Percentiles rank a stretch among this genome's conserved stretches.
These are phyloP conservation scores for Drosophila littoralis DNA, from an alignment of 1,140 invertebrate species.

Conservation along the genomic window DNA sequence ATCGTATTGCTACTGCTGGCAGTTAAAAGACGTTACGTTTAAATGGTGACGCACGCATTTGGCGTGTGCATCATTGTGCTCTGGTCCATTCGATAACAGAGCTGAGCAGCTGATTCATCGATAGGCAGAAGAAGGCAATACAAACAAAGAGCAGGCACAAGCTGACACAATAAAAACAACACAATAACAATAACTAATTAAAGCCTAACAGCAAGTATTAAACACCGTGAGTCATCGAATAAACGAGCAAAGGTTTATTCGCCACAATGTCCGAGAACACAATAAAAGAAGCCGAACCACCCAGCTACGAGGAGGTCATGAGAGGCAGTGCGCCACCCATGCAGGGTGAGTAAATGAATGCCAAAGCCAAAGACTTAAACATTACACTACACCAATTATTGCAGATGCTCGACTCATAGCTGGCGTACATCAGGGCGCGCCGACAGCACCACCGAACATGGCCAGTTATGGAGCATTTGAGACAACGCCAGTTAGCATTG, in stretches of 20 bases:
- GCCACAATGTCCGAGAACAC: constrained; percentile 29
- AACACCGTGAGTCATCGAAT: constrained; percentile 20
- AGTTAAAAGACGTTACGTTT: background rate
- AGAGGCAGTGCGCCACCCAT: constrained; percentile 29
- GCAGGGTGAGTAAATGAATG: constrained; percentile 16
- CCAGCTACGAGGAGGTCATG: constrained; percentile 73
- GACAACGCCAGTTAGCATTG: constrained; percentile 74
- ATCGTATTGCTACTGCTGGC: background rate
- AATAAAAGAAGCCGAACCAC: constrained; percentile 57
- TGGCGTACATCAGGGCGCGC: constrained; percentile 56
- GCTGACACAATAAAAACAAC: constrained; percentile 38
- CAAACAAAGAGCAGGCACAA: constrained; percentile 28
- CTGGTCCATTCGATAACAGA: constrained; percentile 17
- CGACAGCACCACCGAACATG: constrained; percentile 53
- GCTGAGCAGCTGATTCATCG: constrained; percentile 39
- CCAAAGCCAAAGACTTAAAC: background rate
- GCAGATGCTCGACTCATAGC: constrained; percentile 51
- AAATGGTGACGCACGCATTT: background rate
- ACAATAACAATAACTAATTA: constrained; percentile 23
- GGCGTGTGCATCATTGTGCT: background rate
- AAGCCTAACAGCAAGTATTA: constrained; percentile 2
- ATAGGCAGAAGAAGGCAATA: constrained; percentile 24
- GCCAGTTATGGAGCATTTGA: constrained; percentile 78
- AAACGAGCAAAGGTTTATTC: constrained; percentile 15
- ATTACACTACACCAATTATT: background rate